Evolutionary conservation across 2,797 vertebrate genomes (phyloP).

Genomic region (Xerus rutilus): DNA sequence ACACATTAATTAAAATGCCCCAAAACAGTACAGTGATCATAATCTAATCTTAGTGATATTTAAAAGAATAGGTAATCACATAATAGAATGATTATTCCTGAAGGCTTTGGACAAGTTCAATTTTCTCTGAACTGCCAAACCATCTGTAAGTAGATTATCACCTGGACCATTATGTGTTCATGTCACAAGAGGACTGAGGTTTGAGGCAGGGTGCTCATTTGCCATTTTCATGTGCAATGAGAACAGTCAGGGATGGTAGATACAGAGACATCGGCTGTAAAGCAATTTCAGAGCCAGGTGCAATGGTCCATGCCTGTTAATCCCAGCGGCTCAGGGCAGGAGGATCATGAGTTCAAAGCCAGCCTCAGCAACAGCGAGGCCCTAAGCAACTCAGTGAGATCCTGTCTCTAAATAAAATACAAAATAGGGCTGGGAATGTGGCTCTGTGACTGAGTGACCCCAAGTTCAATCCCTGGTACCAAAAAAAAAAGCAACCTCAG

Average conservation of each 20-base stretch:
- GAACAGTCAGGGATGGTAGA: not conserved
- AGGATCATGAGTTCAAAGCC: no score
- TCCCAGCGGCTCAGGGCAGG: no score
- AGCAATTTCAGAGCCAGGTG: not conserved
- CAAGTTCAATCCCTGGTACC: no score
- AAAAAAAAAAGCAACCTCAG: not conserved
- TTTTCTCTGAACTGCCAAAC: not conserved
- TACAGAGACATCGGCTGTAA: not conserved
- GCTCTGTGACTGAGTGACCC: no score
- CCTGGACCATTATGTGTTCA: not conserved
- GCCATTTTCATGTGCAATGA: not conserved
- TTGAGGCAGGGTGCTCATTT: not conserved
- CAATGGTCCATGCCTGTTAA: no score
- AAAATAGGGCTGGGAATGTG: no score
- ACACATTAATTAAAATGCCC: conserved; percentile 39
- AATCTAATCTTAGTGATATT: not conserved
- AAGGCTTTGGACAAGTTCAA: not conserved
- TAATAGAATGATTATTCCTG: conserved; percentile 10
- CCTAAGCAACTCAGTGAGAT: no score
- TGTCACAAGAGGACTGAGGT: not conserved
- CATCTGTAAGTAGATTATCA: not conserved
- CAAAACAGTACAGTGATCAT: not conserved
- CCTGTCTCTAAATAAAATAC: no score
- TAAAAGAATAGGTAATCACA: not conserved
- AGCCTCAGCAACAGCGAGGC: no score